A percentile compares a stretch with the other conserved stretches of the same genome.
phyloP scores from a whole-genome alignment of 2,797 vertebrate genomes.

The Myripristis murdjan region DNA sequence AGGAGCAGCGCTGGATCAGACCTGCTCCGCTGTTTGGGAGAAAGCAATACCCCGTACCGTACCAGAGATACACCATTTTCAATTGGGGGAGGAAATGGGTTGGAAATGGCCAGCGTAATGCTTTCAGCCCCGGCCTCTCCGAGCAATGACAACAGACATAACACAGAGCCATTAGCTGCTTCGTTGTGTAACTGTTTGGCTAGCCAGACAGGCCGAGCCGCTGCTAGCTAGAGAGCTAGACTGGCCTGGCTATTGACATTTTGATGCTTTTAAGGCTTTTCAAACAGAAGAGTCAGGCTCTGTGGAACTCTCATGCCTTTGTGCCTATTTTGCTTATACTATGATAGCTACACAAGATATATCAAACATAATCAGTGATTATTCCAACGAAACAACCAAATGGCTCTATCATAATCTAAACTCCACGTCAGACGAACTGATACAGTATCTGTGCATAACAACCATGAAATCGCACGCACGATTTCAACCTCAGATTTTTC shows the following conservation, averaged over 20 bases:
- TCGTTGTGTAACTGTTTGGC: conserved; percentile 59
- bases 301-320: conserved; percentile 26
- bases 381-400: not conserved
- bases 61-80: conserved; percentile 39
- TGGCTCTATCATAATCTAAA: conserved; percentile 18
- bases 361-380: not conserved
- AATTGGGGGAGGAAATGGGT: conserved; percentile 60
- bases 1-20: conserved; percentile 10
- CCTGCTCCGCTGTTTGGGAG: conserved; percentile 16
- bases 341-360: not conserved
- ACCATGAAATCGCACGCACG: conserved; percentile 22
- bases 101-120: conserved; percentile 64
- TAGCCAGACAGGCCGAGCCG: conserved; percentile 38
- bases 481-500: not conserved
- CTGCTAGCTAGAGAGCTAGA: conserved; percentile 39
- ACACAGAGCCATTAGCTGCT: conserved; percentile 70
- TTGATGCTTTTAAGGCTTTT: conserved; percentile 50
- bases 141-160: conserved; percentile 71
- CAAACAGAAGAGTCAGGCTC: conserved; percentile 31
- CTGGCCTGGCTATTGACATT: conserved; percentile 64
- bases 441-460: conserved; percentile 1
- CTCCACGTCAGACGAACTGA: conserved; percentile 14
- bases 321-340: conserved; percentile 16
- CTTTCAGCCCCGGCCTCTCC: conserved; percentile 57
- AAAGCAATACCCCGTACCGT: conserved; percentile 28